Evolutionary conservation across 2,797 vertebrate species (phyloP).

Genomic region (Spea hammondii): DNA sequence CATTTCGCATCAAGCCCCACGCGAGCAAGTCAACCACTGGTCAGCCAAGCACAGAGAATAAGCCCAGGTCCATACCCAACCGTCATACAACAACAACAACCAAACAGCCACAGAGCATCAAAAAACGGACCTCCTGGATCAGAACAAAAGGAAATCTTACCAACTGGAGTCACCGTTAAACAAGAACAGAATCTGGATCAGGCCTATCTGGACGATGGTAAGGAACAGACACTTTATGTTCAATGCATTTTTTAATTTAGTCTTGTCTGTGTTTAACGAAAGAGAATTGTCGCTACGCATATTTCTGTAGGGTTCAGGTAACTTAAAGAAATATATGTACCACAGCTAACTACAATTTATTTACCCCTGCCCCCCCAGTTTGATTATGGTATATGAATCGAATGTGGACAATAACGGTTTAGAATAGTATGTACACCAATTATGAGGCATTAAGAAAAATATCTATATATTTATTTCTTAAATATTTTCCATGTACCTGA

Average conservation of each 20-base stretch:
- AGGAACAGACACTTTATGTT: slow-evolving; percentile 61
- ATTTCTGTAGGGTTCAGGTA: too few relatives aligned
- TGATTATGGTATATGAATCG: too few relatives aligned
- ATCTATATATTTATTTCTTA: too few relatives aligned
- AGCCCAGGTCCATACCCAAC: slow-evolving; percentile 80
- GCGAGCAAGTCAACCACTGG: slow-evolving; percentile 67
- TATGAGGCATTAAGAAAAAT: too few relatives aligned
- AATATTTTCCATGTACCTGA: too few relatives aligned
- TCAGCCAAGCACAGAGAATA: slow-evolving; percentile 67
- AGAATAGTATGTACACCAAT: too few relatives aligned
- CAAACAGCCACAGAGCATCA: slow-evolving; percentile 65
- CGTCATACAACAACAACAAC: slow-evolving; percentile 86
- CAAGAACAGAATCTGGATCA: slow-evolving; percentile 97
- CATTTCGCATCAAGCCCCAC: slow-evolving; percentile 69
- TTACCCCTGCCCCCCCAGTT: too few relatives aligned
- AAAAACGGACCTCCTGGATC: slow-evolving; percentile 73
- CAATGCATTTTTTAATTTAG: background rate
- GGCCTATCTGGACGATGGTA: slow-evolving; percentile 98
- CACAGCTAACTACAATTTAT: too few relatives aligned
- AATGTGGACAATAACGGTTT: too few relatives aligned
- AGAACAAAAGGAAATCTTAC: slow-evolving; percentile 72
- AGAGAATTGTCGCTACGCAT: too few relatives aligned
- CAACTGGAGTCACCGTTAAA: slow-evolving; percentile 87
- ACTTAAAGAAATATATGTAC: too few relatives aligned
- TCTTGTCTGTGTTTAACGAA: background rate